Evolutionary conservation across 1,140 invertebrate genomes (phyloP).

Genomic region (Eupeodes corollae): DNA sequence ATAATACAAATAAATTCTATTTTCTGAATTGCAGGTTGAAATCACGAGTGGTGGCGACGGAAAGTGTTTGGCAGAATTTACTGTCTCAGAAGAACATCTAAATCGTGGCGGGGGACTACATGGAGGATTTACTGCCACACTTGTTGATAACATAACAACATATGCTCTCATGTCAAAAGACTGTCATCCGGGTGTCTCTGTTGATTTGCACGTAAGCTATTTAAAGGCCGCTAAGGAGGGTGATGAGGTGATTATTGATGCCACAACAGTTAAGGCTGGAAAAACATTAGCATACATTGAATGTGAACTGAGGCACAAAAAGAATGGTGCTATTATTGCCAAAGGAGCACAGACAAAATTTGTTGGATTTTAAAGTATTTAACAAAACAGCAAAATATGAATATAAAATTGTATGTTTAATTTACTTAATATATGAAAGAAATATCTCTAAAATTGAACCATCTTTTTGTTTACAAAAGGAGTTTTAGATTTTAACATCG

Average conservation of each 20-base stretch:
- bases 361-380: constrained; percentile 36
- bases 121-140: constrained; percentile 69
- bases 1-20: neutral
- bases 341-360: constrained; percentile 72
- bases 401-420: too few relatives aligned
- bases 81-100: constrained; percentile 60
- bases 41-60: constrained; percentile 57
- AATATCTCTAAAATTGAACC: too few relatives aligned
- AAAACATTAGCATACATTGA: constrained; percentile 69
- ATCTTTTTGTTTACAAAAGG: too few relatives aligned
- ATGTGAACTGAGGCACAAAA: constrained; percentile 63
- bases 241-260: constrained; percentile 68
- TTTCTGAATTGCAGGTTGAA: constrained; percentile 44
- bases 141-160: constrained; percentile 75
- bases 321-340: constrained; percentile 57
- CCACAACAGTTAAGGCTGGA: constrained; percentile 64
- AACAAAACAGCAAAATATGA: neutral
- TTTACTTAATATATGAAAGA: too few relatives aligned
- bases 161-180: constrained; percentile 61
- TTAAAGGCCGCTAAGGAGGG: constrained; percentile 62
- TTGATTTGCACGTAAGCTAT: constrained; percentile 64
- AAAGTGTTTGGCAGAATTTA: constrained; percentile 59
- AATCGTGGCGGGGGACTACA: constrained; percentile 68
- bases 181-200: constrained; percentile 54
- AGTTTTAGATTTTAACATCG: too few relatives aligned